phyloP scores from a whole-genome alignment of 2,113 vertebrate species.

The Dissostichus mawsoni region DNA sequence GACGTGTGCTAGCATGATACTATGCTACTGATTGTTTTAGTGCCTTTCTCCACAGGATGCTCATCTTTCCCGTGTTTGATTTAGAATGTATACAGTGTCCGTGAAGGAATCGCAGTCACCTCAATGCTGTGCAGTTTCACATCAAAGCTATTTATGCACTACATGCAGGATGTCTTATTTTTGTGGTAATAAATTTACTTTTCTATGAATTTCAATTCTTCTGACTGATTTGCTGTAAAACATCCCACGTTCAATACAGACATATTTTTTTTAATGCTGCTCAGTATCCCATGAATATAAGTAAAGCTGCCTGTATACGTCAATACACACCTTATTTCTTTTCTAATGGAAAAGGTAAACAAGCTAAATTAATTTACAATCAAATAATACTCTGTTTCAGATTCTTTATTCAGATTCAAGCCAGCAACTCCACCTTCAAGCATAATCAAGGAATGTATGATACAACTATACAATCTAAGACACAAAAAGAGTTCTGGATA shows the following conservation, averaged over 20 bases:
- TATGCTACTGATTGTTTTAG: constrained; percentile 68
- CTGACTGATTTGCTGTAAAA: constrained; percentile 35
- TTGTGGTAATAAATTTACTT: constrained; percentile 83
- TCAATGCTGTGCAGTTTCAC: constrained; percentile 48
- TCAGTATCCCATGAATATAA: not conserved
- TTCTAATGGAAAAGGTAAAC: constrained; percentile 8
- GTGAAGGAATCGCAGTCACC: constrained; percentile 40
- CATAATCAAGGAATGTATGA: constrained; percentile 9
- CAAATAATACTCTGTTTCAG: not conserved
- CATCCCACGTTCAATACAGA: not conserved
- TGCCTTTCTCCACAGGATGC: constrained; percentile 80
- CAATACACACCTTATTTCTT: constrained; percentile 24
- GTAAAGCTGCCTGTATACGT: constrained; percentile 15
- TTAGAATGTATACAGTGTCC: constrained; percentile 64
- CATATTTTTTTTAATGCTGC: constrained; percentile 16
- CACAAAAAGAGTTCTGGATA: not conserved
- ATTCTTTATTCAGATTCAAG: constrained; percentile 46
- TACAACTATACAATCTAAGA: too few species aligned
- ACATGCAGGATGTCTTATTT: constrained; percentile 80
- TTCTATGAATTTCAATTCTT: constrained; percentile 69
- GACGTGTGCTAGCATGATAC: constrained; percentile 26
- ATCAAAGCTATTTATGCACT: constrained; percentile 80
- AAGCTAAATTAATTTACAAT: not conserved
- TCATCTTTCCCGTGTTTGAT: constrained; percentile 60
- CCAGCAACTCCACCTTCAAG: constrained; percentile 29